A percentile compares a stretch with the other conserved stretches of the same genome.
phyloP scores from a whole-genome alignment of 2,113 vertebrate species.

The Numenius arquata region DNA sequence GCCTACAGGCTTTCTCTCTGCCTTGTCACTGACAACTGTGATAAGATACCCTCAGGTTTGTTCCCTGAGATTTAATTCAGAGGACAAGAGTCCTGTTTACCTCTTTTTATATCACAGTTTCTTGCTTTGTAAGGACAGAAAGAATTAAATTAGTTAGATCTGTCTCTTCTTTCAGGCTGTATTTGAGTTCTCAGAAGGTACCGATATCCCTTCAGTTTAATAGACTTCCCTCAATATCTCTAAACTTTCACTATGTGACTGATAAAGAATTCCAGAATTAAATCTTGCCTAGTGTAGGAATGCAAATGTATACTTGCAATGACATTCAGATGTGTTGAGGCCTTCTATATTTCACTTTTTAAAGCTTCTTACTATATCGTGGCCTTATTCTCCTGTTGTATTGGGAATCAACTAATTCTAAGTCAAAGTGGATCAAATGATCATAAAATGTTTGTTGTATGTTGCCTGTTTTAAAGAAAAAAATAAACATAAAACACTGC shows the following conservation, averaged over 20 bases:
- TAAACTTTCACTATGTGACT: neutral
- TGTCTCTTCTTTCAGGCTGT: neutral
- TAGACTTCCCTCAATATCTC: neutral
- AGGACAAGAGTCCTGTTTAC: neutral
- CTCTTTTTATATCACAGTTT: neutral
- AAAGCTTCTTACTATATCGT: neutral
- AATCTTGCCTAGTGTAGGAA: neutral
- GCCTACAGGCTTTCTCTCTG: neutral
- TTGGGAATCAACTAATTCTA: neutral
- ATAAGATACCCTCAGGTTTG: neutral
- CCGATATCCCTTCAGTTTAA: neutral
- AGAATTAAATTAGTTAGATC: neutral
- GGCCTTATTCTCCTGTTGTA: neutral
- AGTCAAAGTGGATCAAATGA: neutral
- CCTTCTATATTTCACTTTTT: neutral
- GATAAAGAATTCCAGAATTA: neutral
- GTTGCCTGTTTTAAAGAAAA: neutral
- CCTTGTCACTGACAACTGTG: neutral
- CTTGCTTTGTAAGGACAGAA: neutral
- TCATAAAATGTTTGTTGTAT: neutral
- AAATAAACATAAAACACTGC: neutral
- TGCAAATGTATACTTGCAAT: neutral
- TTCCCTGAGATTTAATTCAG: neutral
- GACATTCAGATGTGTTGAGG: neutral
- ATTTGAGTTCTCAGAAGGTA: neutral